These are phyloP conservation scores for Melieria crassipennis DNA, from an alignment of 2,888 invertebrate genomes.

Conservation along the genomic window DNA sequence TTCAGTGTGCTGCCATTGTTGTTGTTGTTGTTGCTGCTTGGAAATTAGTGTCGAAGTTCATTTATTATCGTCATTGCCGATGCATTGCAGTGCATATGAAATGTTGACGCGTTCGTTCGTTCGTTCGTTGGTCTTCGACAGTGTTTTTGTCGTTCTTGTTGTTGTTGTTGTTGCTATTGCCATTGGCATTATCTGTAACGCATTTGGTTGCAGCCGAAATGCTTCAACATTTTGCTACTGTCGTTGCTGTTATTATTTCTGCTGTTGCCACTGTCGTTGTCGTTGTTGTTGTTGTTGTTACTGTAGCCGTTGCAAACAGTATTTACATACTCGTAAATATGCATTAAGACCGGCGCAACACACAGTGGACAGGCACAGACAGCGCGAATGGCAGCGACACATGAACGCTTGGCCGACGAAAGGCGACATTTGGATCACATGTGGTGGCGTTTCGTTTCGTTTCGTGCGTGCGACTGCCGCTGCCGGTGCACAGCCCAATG, in stretches of 20 bases:
- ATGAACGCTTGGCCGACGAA: not conserved
- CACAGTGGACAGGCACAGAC: not conserved
- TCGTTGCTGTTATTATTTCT: conserved; percentile 14
- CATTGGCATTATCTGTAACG: conserved; percentile 28
- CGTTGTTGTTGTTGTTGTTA: conserved; percentile 26
- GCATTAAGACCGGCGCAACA: conserved; percentile 17
- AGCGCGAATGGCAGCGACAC: not conserved
- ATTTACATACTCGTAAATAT: conserved; percentile 38
- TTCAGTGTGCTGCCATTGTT: not conserved
- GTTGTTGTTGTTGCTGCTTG: conserved; percentile 15
- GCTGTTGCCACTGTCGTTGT: not conserved
- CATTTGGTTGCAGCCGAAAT: not conserved
- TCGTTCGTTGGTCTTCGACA: no score
- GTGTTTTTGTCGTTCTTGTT: no score
- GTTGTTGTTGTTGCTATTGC: conserved; percentile 8
- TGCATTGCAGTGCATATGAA: conserved; percentile 35
- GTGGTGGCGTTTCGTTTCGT: conserved; percentile 20
- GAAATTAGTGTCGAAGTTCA: conserved; percentile 41
- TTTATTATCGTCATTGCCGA: conserved; percentile 42
- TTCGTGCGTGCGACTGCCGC: no score
- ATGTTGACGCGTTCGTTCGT: not conserved
- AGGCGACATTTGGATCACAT: conserved; percentile 32
- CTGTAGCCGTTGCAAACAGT: conserved; percentile 16
- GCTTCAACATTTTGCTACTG: not conserved
- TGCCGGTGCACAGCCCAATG: no score